Evolutionary conservation across 2,888 invertebrate species (phyloP), one percentile per base, ranked within the genome.

Genomic region (Cheilosia impressa): DNA sequence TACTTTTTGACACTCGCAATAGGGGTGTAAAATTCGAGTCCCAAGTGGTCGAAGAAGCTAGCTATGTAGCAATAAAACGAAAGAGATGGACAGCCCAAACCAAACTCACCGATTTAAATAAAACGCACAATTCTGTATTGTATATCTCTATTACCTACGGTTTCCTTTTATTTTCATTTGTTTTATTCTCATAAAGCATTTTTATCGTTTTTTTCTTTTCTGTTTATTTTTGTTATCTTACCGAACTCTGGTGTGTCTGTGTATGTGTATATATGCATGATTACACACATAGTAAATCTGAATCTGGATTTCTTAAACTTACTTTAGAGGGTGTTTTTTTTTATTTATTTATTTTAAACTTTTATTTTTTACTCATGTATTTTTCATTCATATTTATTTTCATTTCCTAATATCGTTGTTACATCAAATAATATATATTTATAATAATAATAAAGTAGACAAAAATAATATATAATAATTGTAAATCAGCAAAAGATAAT

Each of bases 141-240:
- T 85, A 85, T 81, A 85, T 81, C 85, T 81, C 85, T 85, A 85
- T 85, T 76, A 81, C 66, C 85, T 85, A 85, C 85, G 71, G 50
- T 83, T 79, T 83, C 57, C 34, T 79, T 85, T 76, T 77, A 76
- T 77, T 81, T 81, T 85, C 62, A 52, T 84, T 81, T 81, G 62
- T 81, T 81, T 85, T 81, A 85, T 85, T 72, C 58, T 80, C 84
- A 84, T 84, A 84, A 84, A 84, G 84, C 84, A 84, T 84, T 82
- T 68, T 76, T 62, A 53, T 69, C 55, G 45, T 78, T 38, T 71
- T 58, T 27, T 45, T 22, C 0, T 22, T 22, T 22, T 62, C 53
- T 53, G 15, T 31, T 31, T 9, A 45, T 38, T 63, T 78, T 57
- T 27, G 13, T 47, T 65, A 75, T 81, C 43, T 57, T 60, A 50